These are phyloP conservation scores for Mycogona germanica DNA, from an alignment of 2,888 invertebrate species.

Conservation along the genomic window DNA sequence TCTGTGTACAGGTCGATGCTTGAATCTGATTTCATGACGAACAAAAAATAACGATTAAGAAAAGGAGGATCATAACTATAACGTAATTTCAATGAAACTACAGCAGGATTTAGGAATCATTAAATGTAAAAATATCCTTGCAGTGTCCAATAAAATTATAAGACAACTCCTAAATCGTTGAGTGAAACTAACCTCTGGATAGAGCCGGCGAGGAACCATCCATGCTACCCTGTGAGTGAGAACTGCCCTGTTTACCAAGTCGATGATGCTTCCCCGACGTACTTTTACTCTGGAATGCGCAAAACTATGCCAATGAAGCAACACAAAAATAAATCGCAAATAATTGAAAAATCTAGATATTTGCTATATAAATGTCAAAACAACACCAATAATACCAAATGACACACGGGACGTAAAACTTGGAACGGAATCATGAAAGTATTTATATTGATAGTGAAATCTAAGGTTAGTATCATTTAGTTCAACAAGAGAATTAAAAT, in stretches of 20 bases:
- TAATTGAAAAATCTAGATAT: too few relatives aligned
- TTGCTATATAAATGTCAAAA: too few relatives aligned
- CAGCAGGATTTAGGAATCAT: too few relatives aligned
- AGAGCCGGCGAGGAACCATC: slow-evolving; percentile 29
- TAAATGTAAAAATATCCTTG: too few relatives aligned
- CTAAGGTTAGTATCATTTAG: too few relatives aligned
- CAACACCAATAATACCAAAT: too few relatives aligned
- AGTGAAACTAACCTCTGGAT: slow-evolving; percentile 24
- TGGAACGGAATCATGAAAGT: neutral
- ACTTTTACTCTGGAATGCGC: slow-evolving; percentile 18
- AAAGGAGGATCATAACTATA: neutral
- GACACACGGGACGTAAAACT: too few relatives aligned
- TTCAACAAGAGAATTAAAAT: too few relatives aligned
- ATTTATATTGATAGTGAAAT: neutral
- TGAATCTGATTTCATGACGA: slow-evolving; percentile 44
- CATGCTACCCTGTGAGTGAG: slow-evolving; percentile 29
- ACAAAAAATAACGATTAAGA: neutral
- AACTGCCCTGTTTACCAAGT: slow-evolving; percentile 21
- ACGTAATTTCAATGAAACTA: too few relatives aligned
- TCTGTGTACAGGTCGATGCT: slow-evolving; percentile 57
- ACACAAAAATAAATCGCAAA: too few relatives aligned
- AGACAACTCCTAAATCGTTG: too few relatives aligned
- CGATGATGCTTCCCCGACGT: slow-evolving; percentile 18
- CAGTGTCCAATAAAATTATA: neutral
- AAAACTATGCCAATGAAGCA: too few relatives aligned